These are phyloP conservation scores for Pristionchus fissidentatus DNA, from an alignment of 2,888 invertebrate genomes.

Conservation along the genomic window DNA sequence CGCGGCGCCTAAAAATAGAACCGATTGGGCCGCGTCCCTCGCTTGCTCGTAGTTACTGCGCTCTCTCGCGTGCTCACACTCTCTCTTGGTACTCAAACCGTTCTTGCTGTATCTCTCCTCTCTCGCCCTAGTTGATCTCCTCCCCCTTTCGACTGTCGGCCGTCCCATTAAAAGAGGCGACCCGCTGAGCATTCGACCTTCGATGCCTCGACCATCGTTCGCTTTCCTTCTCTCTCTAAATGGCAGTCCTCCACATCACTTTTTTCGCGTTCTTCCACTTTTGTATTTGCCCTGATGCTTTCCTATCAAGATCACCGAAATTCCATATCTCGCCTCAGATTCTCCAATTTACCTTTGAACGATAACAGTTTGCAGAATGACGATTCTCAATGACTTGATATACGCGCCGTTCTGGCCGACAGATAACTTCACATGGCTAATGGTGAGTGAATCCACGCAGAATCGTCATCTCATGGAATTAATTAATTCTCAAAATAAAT, in stretches of 20 bases:
- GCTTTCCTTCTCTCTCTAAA: too few species aligned
- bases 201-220: not conserved
- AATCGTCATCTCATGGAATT: not conserved
- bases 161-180: not conserved
- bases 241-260: constrained; percentile 15
- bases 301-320: not conserved
- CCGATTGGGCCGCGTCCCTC: too few species aligned
- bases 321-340: too few species aligned
- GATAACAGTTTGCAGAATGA: not conserved
- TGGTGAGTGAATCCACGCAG: too few species aligned
- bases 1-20: not conserved
- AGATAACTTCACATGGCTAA: constrained; percentile 60
- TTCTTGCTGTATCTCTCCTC: not conserved
- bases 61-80: not conserved
- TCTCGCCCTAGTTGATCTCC: not conserved
- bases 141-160: not conserved
- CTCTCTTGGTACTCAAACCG: not conserved
- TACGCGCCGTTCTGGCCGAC: constrained; percentile 61
- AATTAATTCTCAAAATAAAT: not conserved
- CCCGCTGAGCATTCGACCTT: not conserved
- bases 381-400: constrained; percentile 21
- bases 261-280: not conserved
- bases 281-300: not conserved
- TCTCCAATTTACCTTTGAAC: not conserved
- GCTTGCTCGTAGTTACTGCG: too few species aligned